Conservation (phyloP, 1,140 invertebrate genomes). For the Drosophila simulans region DNA sequence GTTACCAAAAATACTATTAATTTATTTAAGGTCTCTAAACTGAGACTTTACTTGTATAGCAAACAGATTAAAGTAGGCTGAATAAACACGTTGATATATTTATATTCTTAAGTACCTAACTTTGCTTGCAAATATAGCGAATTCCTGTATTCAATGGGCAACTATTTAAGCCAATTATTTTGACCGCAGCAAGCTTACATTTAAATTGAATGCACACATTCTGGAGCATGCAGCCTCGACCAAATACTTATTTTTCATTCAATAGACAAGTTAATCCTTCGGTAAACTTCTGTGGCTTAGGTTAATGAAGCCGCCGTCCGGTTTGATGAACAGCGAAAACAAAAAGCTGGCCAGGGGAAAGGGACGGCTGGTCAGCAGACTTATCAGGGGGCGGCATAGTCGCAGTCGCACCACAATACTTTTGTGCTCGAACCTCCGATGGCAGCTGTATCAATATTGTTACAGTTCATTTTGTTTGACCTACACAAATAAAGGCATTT, state of each 20-base stretch:
- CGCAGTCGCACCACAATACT: slow-evolving; percentile 54
- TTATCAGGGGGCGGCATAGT: slow-evolving; percentile 17
- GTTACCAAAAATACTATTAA: background rate
- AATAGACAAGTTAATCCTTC: slow-evolving; percentile 50
- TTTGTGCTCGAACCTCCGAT: slow-evolving; percentile 62
- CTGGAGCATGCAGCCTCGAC: background rate
- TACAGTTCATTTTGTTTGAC: slow-evolving; percentile 81
- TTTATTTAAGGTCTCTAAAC: background rate
- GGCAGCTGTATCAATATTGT: slow-evolving; percentile 81
- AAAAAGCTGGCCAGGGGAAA: slow-evolving; percentile 33
- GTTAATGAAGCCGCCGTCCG: slow-evolving; percentile 66
- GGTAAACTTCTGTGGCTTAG: slow-evolving; percentile 47
- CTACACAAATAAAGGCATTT: slow-evolving; percentile 75
- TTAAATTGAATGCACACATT: slow-evolving; percentile 2
- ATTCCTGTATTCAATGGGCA: background rate
- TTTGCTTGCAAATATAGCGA: too few species aligned
- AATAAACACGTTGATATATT: background rate
- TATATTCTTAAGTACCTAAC: background rate
- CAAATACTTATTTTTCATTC: slow-evolving; percentile 46
- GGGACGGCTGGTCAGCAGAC: slow-evolving; percentile 42
- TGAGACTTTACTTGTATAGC: background rate
- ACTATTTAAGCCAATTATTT: slow-evolving; percentile 9
- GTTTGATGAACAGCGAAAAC: slow-evolving; percentile 25
- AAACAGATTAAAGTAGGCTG: too few species aligned
- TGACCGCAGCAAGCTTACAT: background rate